Base-by-base conservation (phyloP, 2,797 vertebrate genomes). In the Hybognathus amarus region DNA sequence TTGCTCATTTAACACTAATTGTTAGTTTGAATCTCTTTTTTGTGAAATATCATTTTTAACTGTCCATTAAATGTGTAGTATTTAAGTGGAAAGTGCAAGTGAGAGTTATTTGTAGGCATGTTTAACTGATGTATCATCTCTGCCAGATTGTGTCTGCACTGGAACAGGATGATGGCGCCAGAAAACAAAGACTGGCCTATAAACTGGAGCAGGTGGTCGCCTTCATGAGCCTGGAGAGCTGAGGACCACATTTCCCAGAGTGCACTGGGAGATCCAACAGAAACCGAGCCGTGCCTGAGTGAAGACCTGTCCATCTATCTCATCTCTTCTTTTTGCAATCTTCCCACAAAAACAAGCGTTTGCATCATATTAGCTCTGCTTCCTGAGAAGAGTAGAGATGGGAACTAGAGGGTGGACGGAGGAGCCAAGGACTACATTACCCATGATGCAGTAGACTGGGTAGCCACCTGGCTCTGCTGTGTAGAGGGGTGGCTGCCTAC, bases 231-330 rank as follows among this genome's bases (percentile, higher is more conserved):
- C 95, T 98, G 96, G 98, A 99, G 94, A 99, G 98, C 97, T 99
- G 98, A 99, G 97, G 96, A 97, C 97, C 94, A 91, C 96, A 94
- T 95, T 97, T 97, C 96, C 96, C 96, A 97, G 97, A 96, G 95
- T 94, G 94, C 93, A 95, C 97, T 97, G 96, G 97, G 96, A 94
- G 90, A 94, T 90, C 92, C 90, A 88, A 94, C 96, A 97, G 95
- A 99, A 97, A 98, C 98, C 98, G 96, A 98, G 97, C 97, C 95
- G 98, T 99, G 98, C 98, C 98, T 99, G 97, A 98, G 96, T 96
- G 95, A 97, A 98, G 95, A 97, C 96, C 95, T 92, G 95, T 97
- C 97, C 93, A 89, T 86, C 85, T 79, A 87, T 86, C 86, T 90
- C 91, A 92, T 92, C 86, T 77, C 86, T 84, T 88, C 83, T 61